Base-by-base conservation (phyloP, 2,888 invertebrate species). In the Homarus gammarus region DNA sequence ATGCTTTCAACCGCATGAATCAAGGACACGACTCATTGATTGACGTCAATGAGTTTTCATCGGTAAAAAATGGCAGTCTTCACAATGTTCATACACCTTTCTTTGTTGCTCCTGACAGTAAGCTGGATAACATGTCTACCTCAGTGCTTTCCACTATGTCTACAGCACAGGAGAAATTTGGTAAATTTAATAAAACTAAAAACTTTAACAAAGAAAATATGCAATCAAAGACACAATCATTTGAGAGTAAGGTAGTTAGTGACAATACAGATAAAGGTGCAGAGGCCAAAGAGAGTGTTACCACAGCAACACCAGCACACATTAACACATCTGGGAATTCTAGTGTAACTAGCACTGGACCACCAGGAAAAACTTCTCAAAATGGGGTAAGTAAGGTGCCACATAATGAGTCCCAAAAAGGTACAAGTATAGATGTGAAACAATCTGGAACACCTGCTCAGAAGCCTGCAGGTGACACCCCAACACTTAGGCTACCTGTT, bases 1-100 rank as follows among this genome's bases (percentile, higher is more conserved):
- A 93, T 84, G 89, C 92, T 27, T 68, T 92, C 82, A 85, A 70
- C 22, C 91, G 92, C 6, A 91, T 92, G 89, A 77, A 81, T 22
- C 38, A 73, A 33, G 84, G 72, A 1, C 68, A 83, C 31, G 90
- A 89, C 38, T 61, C 83, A 31, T 33, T 81, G 31, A 51, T 90
- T 18, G 72, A 78, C 31, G 44, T 90, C 10, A 73, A 88, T 51
- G 90, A 90, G 61, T 87, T 90, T 49, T 84, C 90, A 49, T 68
- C 87, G 10, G 72, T 40, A 33, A 87, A 82, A 73, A 87, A 87
- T 31, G 82, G 27, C 22, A 78, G 44, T 36, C 68, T 85, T 5
- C 77, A 68, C 64, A 64, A n/a, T 64, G 22, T n/a, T 64, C n/a
- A 64, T 64, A 12, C 31, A 64, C 5, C 64, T 8, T 22, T 44